Base-by-base conservation (phyloP, 2,888 invertebrate species). In the Drosophila aldrichi region DNA sequence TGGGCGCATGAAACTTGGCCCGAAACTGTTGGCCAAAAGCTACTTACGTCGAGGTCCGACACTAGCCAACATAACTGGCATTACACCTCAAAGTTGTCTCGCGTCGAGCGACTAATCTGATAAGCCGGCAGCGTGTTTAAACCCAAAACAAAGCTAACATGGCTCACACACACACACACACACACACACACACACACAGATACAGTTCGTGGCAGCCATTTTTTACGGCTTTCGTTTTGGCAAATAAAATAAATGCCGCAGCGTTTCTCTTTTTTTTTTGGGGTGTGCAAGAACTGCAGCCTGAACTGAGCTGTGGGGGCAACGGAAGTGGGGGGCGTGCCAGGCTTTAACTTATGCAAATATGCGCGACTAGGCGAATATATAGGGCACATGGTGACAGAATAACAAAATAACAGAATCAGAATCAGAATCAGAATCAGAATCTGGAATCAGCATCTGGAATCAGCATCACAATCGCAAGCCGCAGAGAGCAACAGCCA, bases 271-370 rank as follows among this genome's bases (percentile, higher is more conserved):
- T 14, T 43, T 6, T 66, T 49, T n/a, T 12, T n/a, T n/a, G n/a
- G n/a, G 22, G 49, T 49, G 61, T 34, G 46, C 32, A 49, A 51
- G 36, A 59, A 73, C 61, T 74, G 77, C 76, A 77, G 44, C 44
- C 29, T 2, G 2, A 2, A 2, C 29, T 8, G 29, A 8, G 29
- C 29, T 29, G 8, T 1, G 29, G 5, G 58, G 38, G 38, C 40
- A 8, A n/a, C 29, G 12, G 44, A 5, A 6, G n/a, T 1, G 29
- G 34, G 34, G 20, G 68, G 58, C 69, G 73, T 59, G 61, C 51
- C 55, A 16, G 36, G 55, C 54, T 44, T 49, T 55, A 71, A 71
- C 65, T 77, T 77, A 79, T 77, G 75, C 75, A 75, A 77, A 77
- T 75, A 68, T 68, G 59, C 62, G 62, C 54, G 56, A 63, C 54